Conservation (phyloP, 2,888 invertebrate species). For the Hemicrepidius hirtus region DNA sequence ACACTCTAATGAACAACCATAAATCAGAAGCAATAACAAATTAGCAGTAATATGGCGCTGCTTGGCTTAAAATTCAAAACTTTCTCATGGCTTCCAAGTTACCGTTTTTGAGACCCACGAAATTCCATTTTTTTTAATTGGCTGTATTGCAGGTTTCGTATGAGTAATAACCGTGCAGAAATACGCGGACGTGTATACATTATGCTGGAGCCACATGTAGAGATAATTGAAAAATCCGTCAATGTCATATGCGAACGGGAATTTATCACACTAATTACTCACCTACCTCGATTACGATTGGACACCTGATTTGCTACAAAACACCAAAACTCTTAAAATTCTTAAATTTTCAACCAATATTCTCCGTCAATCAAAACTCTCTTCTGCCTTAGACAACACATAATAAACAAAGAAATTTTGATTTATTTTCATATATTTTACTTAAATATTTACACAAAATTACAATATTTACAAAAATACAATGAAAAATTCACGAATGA, state of each 20-base stretch:
- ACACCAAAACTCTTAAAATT: neutral
- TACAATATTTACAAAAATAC: too few relatives aligned
- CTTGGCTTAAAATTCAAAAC: constrained; percentile 5
- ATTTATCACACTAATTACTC: constrained; percentile 40
- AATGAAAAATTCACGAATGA: too few relatives aligned
- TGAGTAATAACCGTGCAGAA: constrained; percentile 29
- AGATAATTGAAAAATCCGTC: constrained; percentile 46
- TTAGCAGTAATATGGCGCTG: constrained; percentile 6
- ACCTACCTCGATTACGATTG: constrained; percentile 17
- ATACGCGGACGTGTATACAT: constrained; percentile 33
- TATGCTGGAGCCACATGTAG: constrained; percentile 25
- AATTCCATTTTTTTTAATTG: constrained; percentile 4
- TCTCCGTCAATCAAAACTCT: too few relatives aligned
- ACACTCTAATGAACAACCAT: constrained; percentile 27
- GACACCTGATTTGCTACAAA: constrained; percentile 3
- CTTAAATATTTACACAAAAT: neutral
- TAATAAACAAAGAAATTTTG: neutral
- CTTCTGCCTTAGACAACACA: neutral
- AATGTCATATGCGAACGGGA: constrained; percentile 32
- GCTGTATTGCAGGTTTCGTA: constrained; percentile 11
- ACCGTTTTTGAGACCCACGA: constrained; percentile 20
- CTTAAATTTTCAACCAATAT: too few relatives aligned
- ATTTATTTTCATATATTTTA: too few relatives aligned
- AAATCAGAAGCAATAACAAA: constrained; percentile 31
- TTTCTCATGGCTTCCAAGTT: constrained; percentile 19